Conservation (phyloP, 1,140 invertebrate species). For the Semibalanus balanoides region DNA sequence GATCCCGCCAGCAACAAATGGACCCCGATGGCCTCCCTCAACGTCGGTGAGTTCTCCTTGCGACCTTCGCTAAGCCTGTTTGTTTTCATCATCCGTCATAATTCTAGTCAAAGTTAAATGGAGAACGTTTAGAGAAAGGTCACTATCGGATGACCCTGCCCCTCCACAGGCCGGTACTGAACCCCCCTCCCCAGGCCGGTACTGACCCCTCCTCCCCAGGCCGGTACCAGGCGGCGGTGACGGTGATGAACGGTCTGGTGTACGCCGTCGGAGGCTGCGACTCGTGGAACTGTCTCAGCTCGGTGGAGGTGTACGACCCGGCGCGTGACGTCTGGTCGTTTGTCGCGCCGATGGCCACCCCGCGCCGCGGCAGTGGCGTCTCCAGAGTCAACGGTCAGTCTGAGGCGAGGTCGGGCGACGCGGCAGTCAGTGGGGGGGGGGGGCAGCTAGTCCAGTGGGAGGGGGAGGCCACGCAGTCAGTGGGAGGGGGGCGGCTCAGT, state of each 20-base stretch:
- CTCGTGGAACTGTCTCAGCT: slow-evolving; percentile 38
- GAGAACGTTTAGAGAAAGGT: no score
- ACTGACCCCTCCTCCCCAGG: slow-evolving; percentile 29
- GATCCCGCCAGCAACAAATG: slow-evolving; percentile 45
- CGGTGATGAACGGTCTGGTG: slow-evolving; percentile 31
- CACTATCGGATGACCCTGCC: no score
- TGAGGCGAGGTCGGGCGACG: no score
- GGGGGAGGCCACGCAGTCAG: no score
- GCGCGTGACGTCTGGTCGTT: slow-evolving; percentile 31
- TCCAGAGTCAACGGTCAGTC: slow-evolving; percentile 42
- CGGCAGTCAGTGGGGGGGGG: no score
- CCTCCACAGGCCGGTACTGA: no score
- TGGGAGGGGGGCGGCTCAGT: no score
- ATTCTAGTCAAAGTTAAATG: no score
- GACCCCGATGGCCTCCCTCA: slow-evolving; percentile 46
- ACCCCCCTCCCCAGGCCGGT: no score
- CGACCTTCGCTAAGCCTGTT: no score
- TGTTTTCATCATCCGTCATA: no score
- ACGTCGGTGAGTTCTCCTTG: background rate
- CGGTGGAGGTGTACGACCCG: slow-evolving; percentile 40
- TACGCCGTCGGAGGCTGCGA: slow-evolving; percentile 41
- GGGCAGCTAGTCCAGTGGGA: no score
- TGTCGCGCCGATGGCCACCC: slow-evolving; percentile 45
- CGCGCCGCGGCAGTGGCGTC: slow-evolving; percentile 50
- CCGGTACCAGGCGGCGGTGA: slow-evolving; percentile 54